These are phyloP conservation scores for Lepidocolaptes lacrymiger DNA, from an alignment of 2,797 vertebrate species.

Conservation along the genomic window DNA sequence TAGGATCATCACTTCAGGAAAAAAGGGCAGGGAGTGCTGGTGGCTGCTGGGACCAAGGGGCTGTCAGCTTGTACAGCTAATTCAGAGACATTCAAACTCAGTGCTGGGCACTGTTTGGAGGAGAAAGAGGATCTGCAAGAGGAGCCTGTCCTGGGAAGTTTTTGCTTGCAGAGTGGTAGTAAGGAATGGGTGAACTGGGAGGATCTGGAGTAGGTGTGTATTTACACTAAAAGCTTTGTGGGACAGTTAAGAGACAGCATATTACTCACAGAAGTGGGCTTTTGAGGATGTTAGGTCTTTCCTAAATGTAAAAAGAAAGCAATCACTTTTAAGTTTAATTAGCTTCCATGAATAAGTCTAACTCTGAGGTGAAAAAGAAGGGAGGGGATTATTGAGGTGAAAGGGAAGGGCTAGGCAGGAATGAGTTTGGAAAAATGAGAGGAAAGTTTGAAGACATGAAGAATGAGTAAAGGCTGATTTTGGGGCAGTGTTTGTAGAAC, in stretches of 20 bases:
- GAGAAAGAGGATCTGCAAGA: neutral
- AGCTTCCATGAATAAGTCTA: neutral
- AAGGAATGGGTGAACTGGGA: neutral
- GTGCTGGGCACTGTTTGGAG: accelerated
- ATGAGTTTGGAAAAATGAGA: neutral
- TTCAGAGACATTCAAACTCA: neutral
- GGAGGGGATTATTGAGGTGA: neutral
- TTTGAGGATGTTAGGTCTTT: neutral
- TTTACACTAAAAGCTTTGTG: neutral
- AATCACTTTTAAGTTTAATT: neutral
- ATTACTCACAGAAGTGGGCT: neutral
- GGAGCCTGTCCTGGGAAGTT: neutral
- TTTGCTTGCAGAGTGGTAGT: neutral
- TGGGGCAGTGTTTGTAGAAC: neutral
- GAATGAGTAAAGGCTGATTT: neutral
- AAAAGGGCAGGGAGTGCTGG: neutral
- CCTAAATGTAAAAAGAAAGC: neutral
- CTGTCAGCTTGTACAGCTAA: neutral
- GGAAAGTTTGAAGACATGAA: neutral
- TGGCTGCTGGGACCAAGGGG: neutral
- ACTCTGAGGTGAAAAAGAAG: neutral
- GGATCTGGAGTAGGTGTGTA: neutral
- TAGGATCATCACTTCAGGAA: neutral
- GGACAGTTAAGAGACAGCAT: neutral
- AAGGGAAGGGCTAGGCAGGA: neutral